Conservation (phyloP, 2,888 invertebrate species). For the Melanotus villosus region DNA sequence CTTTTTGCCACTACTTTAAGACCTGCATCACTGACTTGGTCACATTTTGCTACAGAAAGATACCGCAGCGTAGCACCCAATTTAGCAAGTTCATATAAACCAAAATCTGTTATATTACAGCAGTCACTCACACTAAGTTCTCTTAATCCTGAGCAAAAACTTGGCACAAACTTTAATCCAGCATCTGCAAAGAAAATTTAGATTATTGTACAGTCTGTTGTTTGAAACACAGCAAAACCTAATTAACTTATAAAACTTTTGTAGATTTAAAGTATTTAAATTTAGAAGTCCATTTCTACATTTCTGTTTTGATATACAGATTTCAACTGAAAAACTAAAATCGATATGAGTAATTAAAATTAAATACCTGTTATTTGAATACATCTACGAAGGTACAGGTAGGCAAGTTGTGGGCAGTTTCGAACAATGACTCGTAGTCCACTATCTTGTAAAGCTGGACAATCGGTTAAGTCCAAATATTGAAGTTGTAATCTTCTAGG, state of each 20-base stretch:
- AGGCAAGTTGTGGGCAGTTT: slow-evolving; percentile 89
- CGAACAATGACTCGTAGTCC: slow-evolving; percentile 88
- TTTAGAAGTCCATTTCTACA: too few relatives aligned
- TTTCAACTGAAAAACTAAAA: too few relatives aligned
- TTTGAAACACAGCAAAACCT: too few relatives aligned
- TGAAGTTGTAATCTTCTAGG: slow-evolving; percentile 82
- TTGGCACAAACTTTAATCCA: slow-evolving; percentile 92
- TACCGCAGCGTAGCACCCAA: slow-evolving; percentile 91
- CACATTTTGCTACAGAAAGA: slow-evolving; percentile 94
- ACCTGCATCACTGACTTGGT: slow-evolving; percentile 92
- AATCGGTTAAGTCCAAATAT: slow-evolving; percentile 93
- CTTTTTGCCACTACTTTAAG: slow-evolving; percentile 88
- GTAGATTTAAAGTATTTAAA: background rate
- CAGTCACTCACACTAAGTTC: slow-evolving; percentile 95
- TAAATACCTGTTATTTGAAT: slow-evolving; percentile 88
- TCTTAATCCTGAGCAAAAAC: slow-evolving; percentile 86
- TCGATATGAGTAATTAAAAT: too few relatives aligned
- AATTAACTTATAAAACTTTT: too few relatives aligned
- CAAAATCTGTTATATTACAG: slow-evolving; percentile 90
- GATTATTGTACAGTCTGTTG: too few relatives aligned
- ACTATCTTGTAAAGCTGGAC: slow-evolving; percentile 86
- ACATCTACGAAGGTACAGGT: slow-evolving; percentile 90
- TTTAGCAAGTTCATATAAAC: slow-evolving; percentile 90
- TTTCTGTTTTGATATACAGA: too few relatives aligned
- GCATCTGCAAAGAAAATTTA: slow-evolving; percentile 75